phyloP scores from a whole-genome alignment of 2,113 vertebrate species.

The Piprites chloris region DNA sequence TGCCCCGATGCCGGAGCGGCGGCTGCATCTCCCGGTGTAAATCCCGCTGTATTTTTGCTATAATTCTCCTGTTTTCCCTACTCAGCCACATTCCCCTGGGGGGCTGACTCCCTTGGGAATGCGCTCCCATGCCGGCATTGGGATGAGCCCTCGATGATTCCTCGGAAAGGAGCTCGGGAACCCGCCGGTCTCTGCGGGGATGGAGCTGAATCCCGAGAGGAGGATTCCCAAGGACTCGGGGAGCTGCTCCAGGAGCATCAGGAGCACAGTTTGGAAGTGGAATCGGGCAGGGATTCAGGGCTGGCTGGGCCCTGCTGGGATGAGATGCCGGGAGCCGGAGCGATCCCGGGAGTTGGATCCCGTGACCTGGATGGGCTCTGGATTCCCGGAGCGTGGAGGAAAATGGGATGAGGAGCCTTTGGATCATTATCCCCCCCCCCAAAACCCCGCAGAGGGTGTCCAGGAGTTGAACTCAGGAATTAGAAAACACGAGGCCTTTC shows the following conservation, averaged over 20 bases:
- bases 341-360: too few relatives aligned
- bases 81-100: not conserved
- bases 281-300: not conserved
- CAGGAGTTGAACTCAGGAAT: slow-evolving; percentile 69
- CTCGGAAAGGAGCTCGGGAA: not conserved
- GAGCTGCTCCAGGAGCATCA: too few relatives aligned
- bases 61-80: not conserved
- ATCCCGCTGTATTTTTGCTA: not conserved
- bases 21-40: not conserved
- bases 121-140: too few relatives aligned
- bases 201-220: not conserved
- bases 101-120: not conserved
- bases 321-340: too few relatives aligned
- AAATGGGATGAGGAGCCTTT: not conserved
- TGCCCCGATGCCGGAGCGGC: not conserved
- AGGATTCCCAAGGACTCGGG: not conserved
- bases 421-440: not conserved
- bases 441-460: not conserved
- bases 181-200: not conserved
- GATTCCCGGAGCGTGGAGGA: not conserved
- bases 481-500: slow-evolving; percentile 66
- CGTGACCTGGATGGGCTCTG: not conserved
- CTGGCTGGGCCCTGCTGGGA: not conserved
- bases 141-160: not conserved
- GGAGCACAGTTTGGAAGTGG: not conserved